These are phyloP conservation scores for Chelonia mydas DNA, from an alignment of 2,797 vertebrate genomes.

Conservation along the genomic window DNA sequence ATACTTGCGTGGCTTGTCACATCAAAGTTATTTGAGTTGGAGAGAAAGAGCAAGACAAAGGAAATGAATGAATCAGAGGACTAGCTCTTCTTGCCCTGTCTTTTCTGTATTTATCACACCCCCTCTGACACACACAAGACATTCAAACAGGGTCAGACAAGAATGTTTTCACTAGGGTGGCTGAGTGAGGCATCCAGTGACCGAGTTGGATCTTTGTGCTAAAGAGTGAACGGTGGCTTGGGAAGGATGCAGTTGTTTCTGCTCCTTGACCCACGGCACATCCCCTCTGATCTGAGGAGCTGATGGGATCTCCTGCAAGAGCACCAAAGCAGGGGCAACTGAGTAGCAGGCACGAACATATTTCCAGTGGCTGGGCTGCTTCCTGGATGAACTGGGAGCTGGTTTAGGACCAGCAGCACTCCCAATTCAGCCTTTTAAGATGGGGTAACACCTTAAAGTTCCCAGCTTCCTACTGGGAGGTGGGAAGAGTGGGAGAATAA, in stretches of 20 bases:
- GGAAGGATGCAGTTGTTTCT: background rate
- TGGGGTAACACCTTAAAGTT: background rate
- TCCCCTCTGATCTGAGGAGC: background rate
- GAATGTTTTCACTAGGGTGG: background rate
- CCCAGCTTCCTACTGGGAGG: background rate
- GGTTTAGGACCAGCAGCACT: background rate
- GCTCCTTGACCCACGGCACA: background rate
- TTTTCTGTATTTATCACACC: background rate
- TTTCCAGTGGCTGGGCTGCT: background rate
- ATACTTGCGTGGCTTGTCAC: accelerated
- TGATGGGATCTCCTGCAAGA: background rate
- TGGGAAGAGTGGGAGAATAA: background rate
- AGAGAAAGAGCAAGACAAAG: background rate
- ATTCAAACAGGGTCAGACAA: background rate
- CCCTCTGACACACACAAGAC: background rate
- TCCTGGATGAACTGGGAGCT: background rate
- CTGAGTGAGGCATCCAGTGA: background rate
- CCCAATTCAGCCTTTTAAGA: accelerated
- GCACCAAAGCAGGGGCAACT: background rate
- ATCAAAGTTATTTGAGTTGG: background rate
- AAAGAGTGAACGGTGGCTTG: background rate
- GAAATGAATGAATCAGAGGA: background rate
- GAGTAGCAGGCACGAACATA: accelerated
- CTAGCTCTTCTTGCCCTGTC: background rate
- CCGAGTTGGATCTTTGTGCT: background rate